Conservation (phyloP, 1,140 invertebrate species). For the Lysiphlebus fabarum region DNA sequence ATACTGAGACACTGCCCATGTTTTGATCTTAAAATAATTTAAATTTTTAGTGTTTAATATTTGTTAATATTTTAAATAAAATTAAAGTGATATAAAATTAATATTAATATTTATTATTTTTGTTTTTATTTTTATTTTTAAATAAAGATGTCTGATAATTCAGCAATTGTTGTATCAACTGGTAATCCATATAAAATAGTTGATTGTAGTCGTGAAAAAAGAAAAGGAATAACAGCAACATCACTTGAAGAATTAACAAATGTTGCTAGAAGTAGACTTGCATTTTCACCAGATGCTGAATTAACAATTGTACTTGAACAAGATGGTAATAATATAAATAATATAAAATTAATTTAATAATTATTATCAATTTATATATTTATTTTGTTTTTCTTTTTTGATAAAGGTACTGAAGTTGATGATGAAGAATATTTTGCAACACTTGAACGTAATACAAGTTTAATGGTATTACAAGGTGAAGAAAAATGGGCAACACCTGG, state of each 20-base stretch:
- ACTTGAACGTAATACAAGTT: conserved; percentile 73
- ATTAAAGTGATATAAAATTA: no score
- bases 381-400: conserved; percentile 15
- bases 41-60: no score
- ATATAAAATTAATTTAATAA: not conserved
- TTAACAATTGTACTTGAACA: conserved; percentile 77
- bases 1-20: not conserved
- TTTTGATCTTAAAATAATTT: conserved; percentile 5
- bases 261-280: conserved; percentile 46
- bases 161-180: conserved; percentile 19
- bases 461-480: conserved; percentile 73
- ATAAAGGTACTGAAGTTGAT: conserved; percentile 79
- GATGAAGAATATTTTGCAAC: conserved; percentile 85
- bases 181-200: conserved; percentile 65
- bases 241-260: conserved; percentile 71
- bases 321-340: conserved; percentile 57
- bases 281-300: conserved; percentile 53
- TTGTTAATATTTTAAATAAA: no score
- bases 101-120: not conserved
- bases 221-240: conserved; percentile 74
- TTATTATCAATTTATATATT: not conserved
- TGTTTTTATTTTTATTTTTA: conserved; percentile 15
- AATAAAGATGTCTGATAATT: conserved; percentile 25
- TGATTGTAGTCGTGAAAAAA: conserved; percentile 70
- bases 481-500: conserved; percentile 66